These are phyloP conservation scores for Phrynocephalus versicolor DNA, from an alignment of 2,113 vertebrate species.

Conservation along the genomic window DNA sequence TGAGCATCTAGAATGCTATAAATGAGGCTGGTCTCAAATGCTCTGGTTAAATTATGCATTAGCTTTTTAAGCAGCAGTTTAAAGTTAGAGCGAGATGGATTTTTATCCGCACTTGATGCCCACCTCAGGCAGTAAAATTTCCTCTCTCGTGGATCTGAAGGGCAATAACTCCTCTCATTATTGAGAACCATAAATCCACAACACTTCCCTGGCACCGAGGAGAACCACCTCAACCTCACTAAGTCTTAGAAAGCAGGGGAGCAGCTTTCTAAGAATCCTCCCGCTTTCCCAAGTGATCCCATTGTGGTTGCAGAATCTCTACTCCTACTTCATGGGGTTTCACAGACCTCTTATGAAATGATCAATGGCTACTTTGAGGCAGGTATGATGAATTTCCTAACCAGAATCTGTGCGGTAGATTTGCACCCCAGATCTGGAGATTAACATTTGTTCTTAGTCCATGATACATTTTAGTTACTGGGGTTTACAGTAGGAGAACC, in stretches of 20 bases:
- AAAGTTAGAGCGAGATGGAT: conserved; percentile 50
- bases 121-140: conserved; percentile 51
- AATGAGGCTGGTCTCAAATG: conserved; percentile 23
- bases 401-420: background rate
- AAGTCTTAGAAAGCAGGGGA: background rate
- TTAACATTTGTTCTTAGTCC: background rate
- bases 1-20: background rate
- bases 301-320: background rate
- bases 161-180: conserved; percentile 26
- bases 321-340: background rate
- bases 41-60: conserved; percentile 62
- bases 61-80: conserved; percentile 56
- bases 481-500: background rate
- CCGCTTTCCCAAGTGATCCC: background rate
- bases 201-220: background rate
- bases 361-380: background rate
- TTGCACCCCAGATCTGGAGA: background rate
- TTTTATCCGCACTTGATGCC: conserved; percentile 34
- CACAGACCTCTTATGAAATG: background rate
- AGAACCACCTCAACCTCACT: background rate
- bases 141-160: conserved; percentile 12
- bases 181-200: background rate
- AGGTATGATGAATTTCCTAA: background rate
- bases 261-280: background rate
- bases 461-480: background rate